Evolutionary conservation across 2,888 invertebrate species (phyloP), one percentile per base, ranked within the genome.

Genomic region (Anorthoa munda): DNA sequence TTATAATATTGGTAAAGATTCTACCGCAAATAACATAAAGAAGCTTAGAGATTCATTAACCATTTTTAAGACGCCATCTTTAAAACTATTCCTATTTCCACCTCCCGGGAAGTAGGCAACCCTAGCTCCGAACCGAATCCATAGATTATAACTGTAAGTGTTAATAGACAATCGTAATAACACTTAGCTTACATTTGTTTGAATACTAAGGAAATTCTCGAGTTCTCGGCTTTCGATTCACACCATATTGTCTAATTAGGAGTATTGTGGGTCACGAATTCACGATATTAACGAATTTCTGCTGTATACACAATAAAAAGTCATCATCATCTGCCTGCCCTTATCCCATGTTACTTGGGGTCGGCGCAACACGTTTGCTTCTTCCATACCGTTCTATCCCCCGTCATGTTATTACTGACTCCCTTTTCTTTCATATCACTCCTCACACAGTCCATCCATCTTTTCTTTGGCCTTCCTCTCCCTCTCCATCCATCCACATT

Each of bases 141-240:
- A 84, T 78, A 80, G 67, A 72, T 82, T 81, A 73, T 84, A 79
- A 79, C 78, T 78, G 81, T 81, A 72, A 56, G 73, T 61, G 72
- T 69, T 85, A 77, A 85, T 73, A 77, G 51, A 78, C 72, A 82
- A 77, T 82, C 77, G 72, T 74, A 82, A 80, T 80, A 84, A 65
- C 75, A 72, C 73, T 80, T 75, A 46, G 72, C 68, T 59, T 73
- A 79, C 73, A 58, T 77, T 82, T 61, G 66, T 82, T 72, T 72
- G 53, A 64, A 56, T 74, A 61, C 64, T 66, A 51, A 51, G 39
- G 59, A 79, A 79, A 72, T 68, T 69, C 61, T 68, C 59, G 48
- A 69, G 60, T 45, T 82, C 58, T 71, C 66, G 11, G 72, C 82
- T 82, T 84, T 85, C 84, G 55, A 55, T 81, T 76, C 50, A 72